phyloP scores from a whole-genome alignment of 2,797 vertebrate genomes.

The Galaxias olidus region DNA sequence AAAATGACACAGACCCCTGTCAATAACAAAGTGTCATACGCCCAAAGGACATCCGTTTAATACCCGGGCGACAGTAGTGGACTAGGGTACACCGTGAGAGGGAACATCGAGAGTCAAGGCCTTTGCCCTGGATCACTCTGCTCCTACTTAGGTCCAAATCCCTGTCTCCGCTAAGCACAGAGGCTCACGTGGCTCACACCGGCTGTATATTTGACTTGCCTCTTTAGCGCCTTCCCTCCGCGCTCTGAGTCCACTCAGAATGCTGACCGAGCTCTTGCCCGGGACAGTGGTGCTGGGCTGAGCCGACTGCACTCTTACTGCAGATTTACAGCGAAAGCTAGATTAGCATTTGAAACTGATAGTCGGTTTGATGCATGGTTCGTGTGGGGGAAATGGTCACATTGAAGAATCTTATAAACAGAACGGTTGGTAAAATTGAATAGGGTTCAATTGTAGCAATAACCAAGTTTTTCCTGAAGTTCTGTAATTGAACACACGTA shows the following conservation, averaged over 20 bases:
- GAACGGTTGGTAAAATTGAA: too few relatives aligned
- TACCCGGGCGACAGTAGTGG: constrained; percentile 37
- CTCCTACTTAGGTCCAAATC: constrained; percentile 62
- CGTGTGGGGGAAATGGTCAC: too few relatives aligned
- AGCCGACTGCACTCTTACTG: too few relatives aligned
- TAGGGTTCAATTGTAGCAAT: too few relatives aligned
- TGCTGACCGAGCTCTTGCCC: constrained; percentile 47
- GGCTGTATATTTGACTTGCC: constrained; percentile 51
- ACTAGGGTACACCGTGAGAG: background rate
- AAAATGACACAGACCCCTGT: too few relatives aligned
- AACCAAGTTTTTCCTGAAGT: too few relatives aligned
- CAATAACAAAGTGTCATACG: background rate
- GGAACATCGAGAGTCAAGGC: constrained; percentile 54
- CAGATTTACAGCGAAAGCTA: too few relatives aligned
- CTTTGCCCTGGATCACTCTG: constrained; percentile 49
- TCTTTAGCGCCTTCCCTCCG: constrained; percentile 64
- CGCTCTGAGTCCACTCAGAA: constrained; percentile 24
- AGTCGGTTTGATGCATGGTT: too few relatives aligned
- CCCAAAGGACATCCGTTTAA: constrained; percentile 3
- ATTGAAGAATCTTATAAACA: too few relatives aligned
- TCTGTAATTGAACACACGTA: too few relatives aligned
- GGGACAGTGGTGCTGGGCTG: too few relatives aligned
- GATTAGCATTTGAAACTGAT: too few relatives aligned
- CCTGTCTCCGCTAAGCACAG: constrained; percentile 52
- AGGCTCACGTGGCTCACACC: constrained; percentile 64